Evolutionary conservation across 2,888 invertebrate genomes (phyloP).

Genomic region (Amiota minor): DNA sequence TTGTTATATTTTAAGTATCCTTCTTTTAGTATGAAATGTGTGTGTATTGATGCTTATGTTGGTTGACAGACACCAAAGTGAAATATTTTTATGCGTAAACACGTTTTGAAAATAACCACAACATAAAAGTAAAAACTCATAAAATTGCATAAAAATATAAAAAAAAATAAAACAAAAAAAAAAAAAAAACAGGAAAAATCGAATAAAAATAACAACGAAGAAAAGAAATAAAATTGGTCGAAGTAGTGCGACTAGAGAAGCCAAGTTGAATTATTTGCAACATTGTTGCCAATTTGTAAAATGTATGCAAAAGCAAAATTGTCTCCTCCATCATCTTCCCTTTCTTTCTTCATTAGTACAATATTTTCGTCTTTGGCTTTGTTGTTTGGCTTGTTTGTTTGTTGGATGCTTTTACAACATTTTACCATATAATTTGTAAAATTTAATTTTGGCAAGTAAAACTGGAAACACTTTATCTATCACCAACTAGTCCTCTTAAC

Average conservation of each 20-base stretch:
- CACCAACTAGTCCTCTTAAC: no score
- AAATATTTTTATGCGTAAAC: constrained; percentile 29
- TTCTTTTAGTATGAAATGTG: no score
- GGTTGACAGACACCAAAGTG: constrained; percentile 16
- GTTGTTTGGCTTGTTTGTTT: no score
- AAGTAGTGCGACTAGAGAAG: background rate
- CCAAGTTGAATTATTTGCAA: background rate
- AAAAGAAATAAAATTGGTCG: background rate
- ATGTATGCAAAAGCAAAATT: background rate
- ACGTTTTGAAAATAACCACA: constrained; percentile 29
- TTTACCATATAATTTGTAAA: constrained; percentile 22
- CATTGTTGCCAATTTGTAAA: constrained; percentile 28
- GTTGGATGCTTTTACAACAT: background rate
- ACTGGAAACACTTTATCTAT: constrained; percentile 5
- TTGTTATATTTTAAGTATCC: no score
- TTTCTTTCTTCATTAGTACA: no score
- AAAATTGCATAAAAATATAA: constrained; percentile 20
- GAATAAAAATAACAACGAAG: background rate
- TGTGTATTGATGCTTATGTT: background rate
- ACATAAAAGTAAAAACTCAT: constrained; percentile 29
- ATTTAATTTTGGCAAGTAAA: constrained; percentile 23
- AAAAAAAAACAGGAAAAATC: background rate
- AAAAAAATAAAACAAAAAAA: constrained; percentile 5
- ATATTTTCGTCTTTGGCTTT: no score
- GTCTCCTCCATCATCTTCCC: no score